These are phyloP conservation scores for Isichthys henryi DNA, from an alignment of 2,113 vertebrate genomes.

Conservation along the genomic window DNA sequence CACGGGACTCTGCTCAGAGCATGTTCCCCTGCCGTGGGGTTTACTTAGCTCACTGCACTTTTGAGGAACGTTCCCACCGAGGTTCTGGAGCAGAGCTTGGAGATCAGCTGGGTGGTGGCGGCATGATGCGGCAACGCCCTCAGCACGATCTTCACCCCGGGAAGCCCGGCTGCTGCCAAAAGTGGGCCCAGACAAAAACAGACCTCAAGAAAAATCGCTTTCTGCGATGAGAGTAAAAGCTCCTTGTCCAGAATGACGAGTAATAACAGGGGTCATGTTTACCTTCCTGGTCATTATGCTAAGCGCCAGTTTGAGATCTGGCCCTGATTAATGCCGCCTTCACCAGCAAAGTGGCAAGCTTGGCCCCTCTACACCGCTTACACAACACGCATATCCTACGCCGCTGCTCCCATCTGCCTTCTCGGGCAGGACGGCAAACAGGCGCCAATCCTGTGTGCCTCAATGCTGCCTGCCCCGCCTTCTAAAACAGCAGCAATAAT, in stretches of 20 bases:
- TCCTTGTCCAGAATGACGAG: background rate
- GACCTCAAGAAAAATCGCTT: background rate
- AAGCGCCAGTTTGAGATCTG: background rate
- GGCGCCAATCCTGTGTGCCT: constrained; percentile 10
- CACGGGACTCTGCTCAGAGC: background rate
- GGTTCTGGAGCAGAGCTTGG: constrained; percentile 12
- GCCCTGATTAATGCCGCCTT: background rate
- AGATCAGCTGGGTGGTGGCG: constrained; percentile 17
- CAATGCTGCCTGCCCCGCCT: background rate
- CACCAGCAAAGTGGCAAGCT: background rate
- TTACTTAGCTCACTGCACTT: constrained; percentile 27
- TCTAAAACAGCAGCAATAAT: constrained; percentile 10
- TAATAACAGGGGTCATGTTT: background rate
- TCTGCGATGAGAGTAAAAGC: background rate
- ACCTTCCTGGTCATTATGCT: background rate
- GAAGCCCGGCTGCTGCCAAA: background rate
- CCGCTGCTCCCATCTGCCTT: background rate
- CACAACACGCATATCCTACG: constrained; percentile 11
- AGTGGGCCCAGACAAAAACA: background rate
- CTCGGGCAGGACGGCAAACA: background rate
- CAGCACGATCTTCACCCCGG: background rate
- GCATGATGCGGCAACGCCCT: background rate
- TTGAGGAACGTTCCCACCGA: background rate
- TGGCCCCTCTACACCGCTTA: background rate
- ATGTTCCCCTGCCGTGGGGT: background rate